Base-by-base conservation (phyloP, 1,140 invertebrate species). In the Oryctes rhinoceros region DNA sequence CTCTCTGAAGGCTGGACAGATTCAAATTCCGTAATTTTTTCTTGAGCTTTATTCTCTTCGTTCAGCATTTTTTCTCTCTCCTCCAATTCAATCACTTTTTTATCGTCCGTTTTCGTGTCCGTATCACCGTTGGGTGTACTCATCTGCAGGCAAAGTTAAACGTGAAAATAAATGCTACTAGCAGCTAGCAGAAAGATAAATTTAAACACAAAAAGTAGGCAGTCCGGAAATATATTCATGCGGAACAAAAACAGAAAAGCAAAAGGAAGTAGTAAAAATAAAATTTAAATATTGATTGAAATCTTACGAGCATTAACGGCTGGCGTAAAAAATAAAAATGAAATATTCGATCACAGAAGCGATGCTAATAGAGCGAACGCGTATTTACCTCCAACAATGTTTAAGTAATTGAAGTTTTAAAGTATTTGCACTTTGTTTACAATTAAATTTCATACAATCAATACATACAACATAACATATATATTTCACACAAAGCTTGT, bases 11-110 rank as follows among this genome's bases (percentile, higher is more conserved):
- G 87, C 81, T 88, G 88, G 80, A 85, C n/a, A 79, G 47, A 78
- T 79, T 82, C 88, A 20, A 83, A 83, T 74, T 85, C 84, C 49
- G 83, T 85, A 81, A 86, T 88, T 80, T 85, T 88, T 81, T 87
- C 87, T 59, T 87, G 86, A 24, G 82, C 83, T 85, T 86, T 90
- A 82, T 91, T 92, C 83, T 92, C 92, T 37, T 87, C 90, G 84
- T 93, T 94, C 82, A 93, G 83, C 91, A 94, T 94, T 82, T 93
- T 90, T 87, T 94, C 92, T 76, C 91, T 89, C 83, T 94, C 93
- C 84, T 94, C 93, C n/a, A 89, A 89, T 82, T 92, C 92, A 71
- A 93, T 94, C 86, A 93, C 91, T 84, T 93, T 91, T 84, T 94
- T 94, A 85, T 94, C 92, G 80, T 91, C 89, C 48, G 90, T 92